Conservation (phyloP, 2,888 invertebrate species). For the Spilarctia lutea region DNA sequence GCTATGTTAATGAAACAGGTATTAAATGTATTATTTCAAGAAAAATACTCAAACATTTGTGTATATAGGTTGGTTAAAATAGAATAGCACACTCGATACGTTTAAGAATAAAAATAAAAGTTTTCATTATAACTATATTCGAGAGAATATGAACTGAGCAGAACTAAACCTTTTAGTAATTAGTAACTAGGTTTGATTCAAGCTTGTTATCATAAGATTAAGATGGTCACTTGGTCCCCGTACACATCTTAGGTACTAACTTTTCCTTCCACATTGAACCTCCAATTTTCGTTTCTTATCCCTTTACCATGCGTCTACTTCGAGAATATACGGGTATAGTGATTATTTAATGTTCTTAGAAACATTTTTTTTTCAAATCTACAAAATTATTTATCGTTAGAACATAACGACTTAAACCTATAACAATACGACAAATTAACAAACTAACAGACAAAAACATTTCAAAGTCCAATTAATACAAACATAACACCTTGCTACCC, state of each 20-base stretch:
- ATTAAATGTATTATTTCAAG: neutral
- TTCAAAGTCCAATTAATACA: constrained; percentile 76
- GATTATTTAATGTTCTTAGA: neutral
- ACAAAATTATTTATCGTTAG: constrained; percentile 23
- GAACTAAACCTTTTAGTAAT: neutral
- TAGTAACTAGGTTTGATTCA: neutral
- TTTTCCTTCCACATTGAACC: neutral
- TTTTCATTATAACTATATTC: neutral
- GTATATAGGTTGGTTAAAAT: neutral
- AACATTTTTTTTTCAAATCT: neutral
- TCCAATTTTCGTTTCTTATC: neutral
- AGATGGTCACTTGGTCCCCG: too few relatives aligned
- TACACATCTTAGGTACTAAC: neutral
- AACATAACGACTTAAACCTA: constrained; percentile 42
- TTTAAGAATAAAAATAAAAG: neutral
- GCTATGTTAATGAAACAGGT: constrained; percentile 34
- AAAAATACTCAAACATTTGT: neutral
- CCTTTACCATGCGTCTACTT: too few relatives aligned
- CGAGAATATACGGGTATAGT: too few relatives aligned
- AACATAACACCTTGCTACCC: constrained; percentile 70
- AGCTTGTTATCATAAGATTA: neutral
- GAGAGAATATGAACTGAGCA: neutral
- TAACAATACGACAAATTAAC: constrained; percentile 60
- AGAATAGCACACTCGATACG: neutral
- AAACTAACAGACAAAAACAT: constrained; percentile 74